Conservation (phyloP, 2,888 invertebrate genomes). For the Trichopoda pennipes region DNA sequence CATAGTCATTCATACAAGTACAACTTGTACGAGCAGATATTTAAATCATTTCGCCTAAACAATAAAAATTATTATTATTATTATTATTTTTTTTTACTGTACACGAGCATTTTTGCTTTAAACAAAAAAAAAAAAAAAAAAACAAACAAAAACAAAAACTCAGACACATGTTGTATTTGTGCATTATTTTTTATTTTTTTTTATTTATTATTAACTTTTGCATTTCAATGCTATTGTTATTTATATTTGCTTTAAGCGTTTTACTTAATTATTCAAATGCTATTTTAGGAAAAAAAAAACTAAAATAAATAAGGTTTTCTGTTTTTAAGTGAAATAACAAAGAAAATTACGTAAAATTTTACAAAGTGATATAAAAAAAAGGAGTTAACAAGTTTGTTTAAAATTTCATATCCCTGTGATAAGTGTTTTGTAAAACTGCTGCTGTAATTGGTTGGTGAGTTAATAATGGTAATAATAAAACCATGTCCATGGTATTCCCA, state of each 20-base stretch:
- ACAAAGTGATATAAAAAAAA: neutral
- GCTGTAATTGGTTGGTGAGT: too few species aligned
- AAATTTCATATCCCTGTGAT: too few species aligned
- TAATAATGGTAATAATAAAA: too few species aligned
- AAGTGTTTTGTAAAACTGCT: too few species aligned
- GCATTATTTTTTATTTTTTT: slow-evolving; percentile 42
- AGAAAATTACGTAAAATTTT: slow-evolving; percentile 27
- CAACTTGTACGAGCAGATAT: slow-evolving; percentile 5
- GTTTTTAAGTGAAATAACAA: neutral
- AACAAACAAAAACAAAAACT: neutral
- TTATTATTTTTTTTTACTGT: neutral
- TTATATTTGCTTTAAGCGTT: slow-evolving; percentile 59
- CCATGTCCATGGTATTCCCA: too few species aligned
- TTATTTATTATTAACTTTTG: slow-evolving; percentile 44
- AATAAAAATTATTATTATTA: slow-evolving; percentile 5
- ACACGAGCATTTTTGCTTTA: slow-evolving; percentile 1
- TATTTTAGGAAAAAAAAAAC: neutral
- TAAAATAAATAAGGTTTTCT: neutral
- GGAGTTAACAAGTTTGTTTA: too few species aligned
- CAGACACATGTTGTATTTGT: slow-evolving; percentile 42
- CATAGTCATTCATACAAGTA: neutral
- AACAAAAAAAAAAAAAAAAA: too few species aligned
- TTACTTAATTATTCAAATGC: slow-evolving; percentile 45
- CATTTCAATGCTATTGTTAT: slow-evolving; percentile 66
- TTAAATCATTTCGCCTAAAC: slow-evolving; percentile 18